A percentile compares a stretch with the other conserved stretches of the same genome.
phyloP scores from a whole-genome alignment of 2,797 vertebrate species.

The Acestrorhynchus altus region DNA sequence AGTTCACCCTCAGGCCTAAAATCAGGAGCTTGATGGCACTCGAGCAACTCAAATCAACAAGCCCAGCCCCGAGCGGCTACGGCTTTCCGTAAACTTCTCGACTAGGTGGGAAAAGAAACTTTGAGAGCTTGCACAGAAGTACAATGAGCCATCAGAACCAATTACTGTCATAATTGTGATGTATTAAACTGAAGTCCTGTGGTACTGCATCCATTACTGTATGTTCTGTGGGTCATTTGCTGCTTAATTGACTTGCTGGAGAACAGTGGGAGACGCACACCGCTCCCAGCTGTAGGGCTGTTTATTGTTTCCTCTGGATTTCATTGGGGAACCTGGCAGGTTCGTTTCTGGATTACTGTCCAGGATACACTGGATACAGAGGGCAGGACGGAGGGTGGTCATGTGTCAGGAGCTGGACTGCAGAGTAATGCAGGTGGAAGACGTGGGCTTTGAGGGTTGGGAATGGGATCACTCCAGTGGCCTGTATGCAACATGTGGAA shows the following conservation, averaged over 20 bases:
- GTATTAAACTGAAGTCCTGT: slow-evolving; percentile 74
- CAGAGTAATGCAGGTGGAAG: slow-evolving; percentile 48
- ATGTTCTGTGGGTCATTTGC: slow-evolving; percentile 79
- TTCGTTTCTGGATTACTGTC: slow-evolving; percentile 68
- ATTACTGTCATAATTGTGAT: slow-evolving; percentile 80
- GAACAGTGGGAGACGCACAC: slow-evolving; percentile 67
- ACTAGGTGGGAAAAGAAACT: background rate
- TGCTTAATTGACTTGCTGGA: slow-evolving; percentile 79
- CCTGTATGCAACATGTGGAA: slow-evolving; percentile 33
- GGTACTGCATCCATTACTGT: slow-evolving; percentile 73
- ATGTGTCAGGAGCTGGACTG: slow-evolving; percentile 30
- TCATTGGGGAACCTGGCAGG: slow-evolving; percentile 66
- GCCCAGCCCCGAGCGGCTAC: background rate
- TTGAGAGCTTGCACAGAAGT: slow-evolving; percentile 55
- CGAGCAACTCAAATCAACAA: background rate
- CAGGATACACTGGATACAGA: slow-evolving; percentile 61
- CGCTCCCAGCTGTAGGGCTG: slow-evolving; percentile 60
- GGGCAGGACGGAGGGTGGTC: slow-evolving; percentile 18
- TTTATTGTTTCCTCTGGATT: slow-evolving; percentile 66
- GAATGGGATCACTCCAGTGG: slow-evolving; percentile 44
- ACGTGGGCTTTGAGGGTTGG: slow-evolving; percentile 5
- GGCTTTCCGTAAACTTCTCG: background rate
- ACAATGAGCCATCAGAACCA: slow-evolving; percentile 72
- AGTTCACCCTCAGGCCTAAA: slow-evolving; percentile 14
- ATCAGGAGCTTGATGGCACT: background rate